These are phyloP conservation scores for Pseudoatta argentina DNA, from an alignment of 1,140 invertebrate genomes.

Conservation along the genomic window DNA sequence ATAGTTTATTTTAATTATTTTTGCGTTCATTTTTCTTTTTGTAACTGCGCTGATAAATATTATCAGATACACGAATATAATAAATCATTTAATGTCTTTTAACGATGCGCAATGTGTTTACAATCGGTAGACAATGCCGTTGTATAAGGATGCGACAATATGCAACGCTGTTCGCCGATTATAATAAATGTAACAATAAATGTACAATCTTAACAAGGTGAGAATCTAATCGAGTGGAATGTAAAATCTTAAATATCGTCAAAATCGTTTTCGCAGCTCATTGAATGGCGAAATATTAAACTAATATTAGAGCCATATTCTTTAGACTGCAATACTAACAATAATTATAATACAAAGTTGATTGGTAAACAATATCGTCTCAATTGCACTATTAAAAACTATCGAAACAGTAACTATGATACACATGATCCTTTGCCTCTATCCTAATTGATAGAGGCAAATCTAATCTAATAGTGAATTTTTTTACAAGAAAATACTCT, in stretches of 20 bases:
- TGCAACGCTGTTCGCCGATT: not conserved
- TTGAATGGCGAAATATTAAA: constrained; percentile 1
- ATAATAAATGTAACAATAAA: constrained; percentile 32
- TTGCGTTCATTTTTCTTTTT: not conserved
- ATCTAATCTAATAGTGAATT: constrained; percentile 6
- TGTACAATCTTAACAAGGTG: constrained; percentile 63
- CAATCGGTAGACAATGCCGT: constrained; percentile 44
- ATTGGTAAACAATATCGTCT: constrained; percentile 16
- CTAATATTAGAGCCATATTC: not conserved
- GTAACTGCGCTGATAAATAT: not conserved
- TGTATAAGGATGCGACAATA: constrained; percentile 1
- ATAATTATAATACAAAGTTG: not conserved
- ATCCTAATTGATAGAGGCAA: not conserved
- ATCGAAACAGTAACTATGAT: constrained; percentile 35
- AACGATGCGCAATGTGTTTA: constrained; percentile 71
- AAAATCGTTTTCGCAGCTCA: not conserved
- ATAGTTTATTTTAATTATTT: not conserved
- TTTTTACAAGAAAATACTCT: constrained; percentile 10
- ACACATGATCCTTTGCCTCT: not conserved
- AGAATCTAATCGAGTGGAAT: constrained; percentile 75
- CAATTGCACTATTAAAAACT: constrained; percentile 17
- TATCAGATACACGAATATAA: constrained; percentile 65
- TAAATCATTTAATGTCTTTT: constrained; percentile 79
- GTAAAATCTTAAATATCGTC: constrained; percentile 71
- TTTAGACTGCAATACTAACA: not conserved